phyloP scores from a whole-genome alignment of 2,797 vertebrate species.

The Eremophila alpestris region DNA sequence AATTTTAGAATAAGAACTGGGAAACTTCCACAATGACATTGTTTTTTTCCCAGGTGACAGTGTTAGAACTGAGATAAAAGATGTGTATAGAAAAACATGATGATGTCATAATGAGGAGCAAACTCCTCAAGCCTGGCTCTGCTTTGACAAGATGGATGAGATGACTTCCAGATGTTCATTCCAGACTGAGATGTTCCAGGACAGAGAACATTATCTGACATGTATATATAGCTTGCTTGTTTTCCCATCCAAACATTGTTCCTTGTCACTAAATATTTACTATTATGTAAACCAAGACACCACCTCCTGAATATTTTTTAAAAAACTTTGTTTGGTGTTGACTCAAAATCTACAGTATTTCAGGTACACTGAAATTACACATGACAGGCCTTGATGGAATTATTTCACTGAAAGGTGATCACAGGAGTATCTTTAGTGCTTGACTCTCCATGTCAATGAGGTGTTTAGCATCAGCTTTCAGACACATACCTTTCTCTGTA shows the following conservation, averaged over 20 bases:
- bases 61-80: neutral
- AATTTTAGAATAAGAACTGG: neutral
- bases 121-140: neutral
- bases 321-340: neutral
- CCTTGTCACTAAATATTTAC: neutral
- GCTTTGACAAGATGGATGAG: neutral
- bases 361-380: neutral
- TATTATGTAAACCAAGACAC: neutral
- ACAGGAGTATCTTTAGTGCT: neutral
- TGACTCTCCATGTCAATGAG: neutral
- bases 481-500: neutral
- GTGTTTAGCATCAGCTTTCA: neutral
- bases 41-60: slow-evolving; percentile 10
- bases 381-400: neutral
- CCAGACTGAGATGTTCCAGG: neutral
- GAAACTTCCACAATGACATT: neutral
- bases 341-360: neutral
- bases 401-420: neutral
- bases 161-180: slow-evolving; percentile 28
- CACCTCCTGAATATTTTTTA: neutral
- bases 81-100: neutral
- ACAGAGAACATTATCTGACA: neutral
- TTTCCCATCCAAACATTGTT: neutral
- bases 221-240: neutral
- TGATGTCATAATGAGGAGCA: neutral